Percentiles rank a stretch among this genome's conserved stretches.
phyloP scores from a whole-genome alignment of 1,140 invertebrate species.

The Idris sp. region DNA sequence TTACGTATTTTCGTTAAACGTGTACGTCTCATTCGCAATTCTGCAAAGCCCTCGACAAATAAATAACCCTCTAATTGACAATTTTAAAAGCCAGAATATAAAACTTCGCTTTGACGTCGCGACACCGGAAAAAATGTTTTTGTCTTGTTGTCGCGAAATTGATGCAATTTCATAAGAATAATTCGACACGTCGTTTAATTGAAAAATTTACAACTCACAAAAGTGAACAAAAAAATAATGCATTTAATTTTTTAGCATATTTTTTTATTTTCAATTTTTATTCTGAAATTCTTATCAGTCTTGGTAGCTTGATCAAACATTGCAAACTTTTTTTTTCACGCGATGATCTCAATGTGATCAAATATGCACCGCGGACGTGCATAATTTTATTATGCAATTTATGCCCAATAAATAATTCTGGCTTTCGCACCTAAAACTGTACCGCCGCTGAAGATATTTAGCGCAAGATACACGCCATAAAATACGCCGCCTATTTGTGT shows the following conservation, averaged over 20 bases:
- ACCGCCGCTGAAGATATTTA: constrained; percentile 49
- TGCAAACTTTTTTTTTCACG: constrained; percentile 30
- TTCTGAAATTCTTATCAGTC: too few relatives aligned
- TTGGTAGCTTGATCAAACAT: constrained; percentile 61
- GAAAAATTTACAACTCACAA: too few relatives aligned
- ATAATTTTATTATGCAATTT: constrained; percentile 60
- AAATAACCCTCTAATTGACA: constrained; percentile 44
- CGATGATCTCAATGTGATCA: constrained; percentile 48
- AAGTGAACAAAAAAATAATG: too few relatives aligned
- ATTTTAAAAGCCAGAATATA: constrained; percentile 24
- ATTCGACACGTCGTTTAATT: too few relatives aligned
- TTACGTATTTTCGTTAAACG: constrained; percentile 27
- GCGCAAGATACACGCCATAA: constrained; percentile 46
- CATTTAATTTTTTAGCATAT: too few relatives aligned
- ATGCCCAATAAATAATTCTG: constrained; percentile 60
- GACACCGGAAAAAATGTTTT: constrained; percentile 9
- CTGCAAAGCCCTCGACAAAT: constrained; percentile 12
- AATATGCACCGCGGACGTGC: constrained; percentile 57
- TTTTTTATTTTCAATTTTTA: too few relatives aligned
- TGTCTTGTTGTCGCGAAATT: constrained; percentile 3
- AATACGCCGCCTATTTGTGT: constrained; percentile 53
- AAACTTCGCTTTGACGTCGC: constrained; percentile 12
- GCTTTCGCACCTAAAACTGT: constrained; percentile 56
- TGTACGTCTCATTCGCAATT: constrained; percentile 15
- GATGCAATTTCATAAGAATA: background rate